phyloP scores from a whole-genome alignment of 2,888 invertebrate species.

The Balanococcus diminutus region DNA sequence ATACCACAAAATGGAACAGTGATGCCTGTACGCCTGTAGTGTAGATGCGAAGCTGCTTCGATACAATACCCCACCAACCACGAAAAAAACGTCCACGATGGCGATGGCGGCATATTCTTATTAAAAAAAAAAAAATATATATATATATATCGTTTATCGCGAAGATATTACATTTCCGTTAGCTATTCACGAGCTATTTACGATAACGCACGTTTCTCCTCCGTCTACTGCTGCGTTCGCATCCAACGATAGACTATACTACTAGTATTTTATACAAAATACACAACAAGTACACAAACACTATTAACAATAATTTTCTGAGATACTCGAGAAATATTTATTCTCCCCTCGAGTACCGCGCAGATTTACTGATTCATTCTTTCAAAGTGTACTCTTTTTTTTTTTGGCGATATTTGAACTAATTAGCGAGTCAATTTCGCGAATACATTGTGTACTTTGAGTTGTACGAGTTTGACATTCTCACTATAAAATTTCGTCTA shows the following conservation, averaged over 20 bases:
- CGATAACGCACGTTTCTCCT: constrained; percentile 11
- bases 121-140: not conserved
- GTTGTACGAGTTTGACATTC: no score
- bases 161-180: constrained; percentile 43
- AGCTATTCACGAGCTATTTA: constrained; percentile 46
- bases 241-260: not conserved
- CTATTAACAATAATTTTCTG: not conserved
- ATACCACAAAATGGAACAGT: no score
- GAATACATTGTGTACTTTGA: no score
- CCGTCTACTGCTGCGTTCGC: not conserved
- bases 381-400: no score
- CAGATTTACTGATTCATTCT: no score
- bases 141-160: constrained; percentile 30
- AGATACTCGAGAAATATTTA: no score
- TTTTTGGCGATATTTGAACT: no score
- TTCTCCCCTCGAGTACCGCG: no score
- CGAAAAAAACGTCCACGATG: not conserved
- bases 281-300: not conserved
- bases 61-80: not conserved
- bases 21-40: no score
- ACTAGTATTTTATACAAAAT: not conserved
- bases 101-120: not conserved
- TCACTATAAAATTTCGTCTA: no score
- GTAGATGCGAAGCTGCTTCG: no score
- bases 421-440: no score